Evolutionary conservation across 2,113 vertebrate species (phyloP).

Genomic region (Anarrhichthys ocellatus): DNA sequence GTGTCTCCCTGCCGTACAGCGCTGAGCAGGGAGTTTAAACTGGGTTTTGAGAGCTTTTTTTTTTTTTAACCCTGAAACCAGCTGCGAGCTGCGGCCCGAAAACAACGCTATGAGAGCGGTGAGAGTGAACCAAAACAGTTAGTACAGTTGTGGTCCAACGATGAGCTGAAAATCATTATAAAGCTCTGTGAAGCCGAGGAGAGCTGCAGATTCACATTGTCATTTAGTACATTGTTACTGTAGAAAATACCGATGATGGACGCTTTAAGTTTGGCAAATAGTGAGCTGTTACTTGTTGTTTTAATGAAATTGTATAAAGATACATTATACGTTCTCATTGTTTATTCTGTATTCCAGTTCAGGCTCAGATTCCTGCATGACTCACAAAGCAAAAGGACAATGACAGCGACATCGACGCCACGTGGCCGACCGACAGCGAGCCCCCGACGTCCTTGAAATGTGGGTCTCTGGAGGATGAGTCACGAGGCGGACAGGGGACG

Average conservation of each 20-base stretch:
- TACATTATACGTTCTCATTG: background rate
- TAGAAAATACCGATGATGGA: background rate
- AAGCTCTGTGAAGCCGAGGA: background rate
- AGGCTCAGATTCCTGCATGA: conserved; percentile 34
- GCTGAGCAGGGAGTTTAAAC: background rate
- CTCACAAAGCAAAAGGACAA: conserved; percentile 47
- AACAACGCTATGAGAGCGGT: too few species aligned
- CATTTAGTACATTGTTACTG: background rate
- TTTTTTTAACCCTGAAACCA: background rate
- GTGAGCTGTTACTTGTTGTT: background rate
- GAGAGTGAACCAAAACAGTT: too few species aligned
- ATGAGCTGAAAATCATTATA: too few species aligned
- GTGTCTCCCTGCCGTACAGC: background rate
- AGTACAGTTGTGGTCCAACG: too few species aligned
- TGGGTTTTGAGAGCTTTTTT: background rate
- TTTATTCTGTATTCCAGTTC: background rate
- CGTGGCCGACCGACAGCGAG: conserved; percentile 37
- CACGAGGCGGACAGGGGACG: conserved; percentile 25
- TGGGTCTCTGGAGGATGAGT: conserved; percentile 54
- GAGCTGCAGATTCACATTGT: background rate
- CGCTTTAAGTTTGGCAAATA: background rate
- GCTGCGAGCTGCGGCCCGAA: too few species aligned
- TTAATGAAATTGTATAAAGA: background rate
- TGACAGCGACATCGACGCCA: conserved; percentile 37
- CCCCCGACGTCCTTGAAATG: conserved; percentile 17